A percentile compares a stretch with the other conserved stretches of the same genome.
These are phyloP conservation scores for Epirrita christyi DNA, from an alignment of 2,888 invertebrate species.

Conservation along the genomic window DNA sequence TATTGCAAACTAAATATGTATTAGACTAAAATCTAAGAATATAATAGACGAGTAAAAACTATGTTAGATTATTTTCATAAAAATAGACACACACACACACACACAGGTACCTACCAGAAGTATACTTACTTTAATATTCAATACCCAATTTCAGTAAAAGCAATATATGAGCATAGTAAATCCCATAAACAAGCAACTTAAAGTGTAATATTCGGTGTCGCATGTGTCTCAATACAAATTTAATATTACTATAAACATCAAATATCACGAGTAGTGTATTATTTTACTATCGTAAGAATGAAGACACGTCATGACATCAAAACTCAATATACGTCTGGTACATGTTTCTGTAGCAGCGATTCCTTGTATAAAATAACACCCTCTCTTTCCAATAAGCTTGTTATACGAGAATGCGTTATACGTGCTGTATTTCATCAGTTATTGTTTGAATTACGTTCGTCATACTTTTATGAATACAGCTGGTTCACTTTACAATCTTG, in stretches of 20 bases:
- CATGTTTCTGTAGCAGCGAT: conserved; percentile 44
- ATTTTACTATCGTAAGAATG: conserved; percentile 72
- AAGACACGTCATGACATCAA: conserved; percentile 73
- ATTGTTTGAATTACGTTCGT: conserved; percentile 50
- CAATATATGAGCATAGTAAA: conserved; percentile 24
- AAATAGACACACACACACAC: too few species aligned
- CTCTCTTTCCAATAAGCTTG: conserved; percentile 60
- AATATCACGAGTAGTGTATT: conserved; percentile 48
- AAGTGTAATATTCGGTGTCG: conserved; percentile 30
- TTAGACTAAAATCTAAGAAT: too few species aligned
- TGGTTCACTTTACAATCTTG: not conserved
- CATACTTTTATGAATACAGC: conserved; percentile 1
- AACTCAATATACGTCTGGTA: conserved; percentile 75
- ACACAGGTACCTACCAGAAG: not conserved
- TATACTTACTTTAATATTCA: not conserved
- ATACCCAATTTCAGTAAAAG: not conserved
- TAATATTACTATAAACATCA: conserved; percentile 33
- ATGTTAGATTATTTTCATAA: too few species aligned
- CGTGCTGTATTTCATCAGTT: conserved; percentile 55
- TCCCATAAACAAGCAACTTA: conserved; percentile 14
- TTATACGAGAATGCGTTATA: conserved; percentile 53
- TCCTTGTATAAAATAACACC: conserved; percentile 53
- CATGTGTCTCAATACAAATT: conserved; percentile 30
- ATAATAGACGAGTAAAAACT: too few species aligned
- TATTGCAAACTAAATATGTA: too few species aligned